These are phyloP conservation scores for Zaprionus camerounensis DNA, from an alignment of 1,140 invertebrate species.

Conservation along the genomic window DNA sequence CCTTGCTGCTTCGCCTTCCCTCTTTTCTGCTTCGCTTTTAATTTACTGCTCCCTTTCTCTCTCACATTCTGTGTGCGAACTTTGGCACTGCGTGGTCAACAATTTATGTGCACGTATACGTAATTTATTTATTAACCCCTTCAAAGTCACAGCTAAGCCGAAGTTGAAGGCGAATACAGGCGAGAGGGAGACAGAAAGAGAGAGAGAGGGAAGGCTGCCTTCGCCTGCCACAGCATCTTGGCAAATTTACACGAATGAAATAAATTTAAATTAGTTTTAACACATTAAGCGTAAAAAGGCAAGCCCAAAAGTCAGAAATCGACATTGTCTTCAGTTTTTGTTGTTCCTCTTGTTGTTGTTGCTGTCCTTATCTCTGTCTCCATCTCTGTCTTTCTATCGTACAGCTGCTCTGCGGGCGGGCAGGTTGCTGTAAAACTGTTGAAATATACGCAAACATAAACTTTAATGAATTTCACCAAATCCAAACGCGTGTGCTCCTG, in stretches of 20 bases:
- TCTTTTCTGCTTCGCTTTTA: not conserved
- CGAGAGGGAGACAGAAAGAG: not conserved
- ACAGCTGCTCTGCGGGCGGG: constrained; percentile 6
- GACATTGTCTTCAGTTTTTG: constrained; percentile 55
- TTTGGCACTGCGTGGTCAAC: constrained; percentile 57
- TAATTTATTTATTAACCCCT: constrained; percentile 83
- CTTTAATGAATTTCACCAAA: constrained; percentile 81
- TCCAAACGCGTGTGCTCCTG: constrained; percentile 58
- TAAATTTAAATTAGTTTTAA: constrained; percentile 83
- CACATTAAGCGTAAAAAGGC: constrained; percentile 80
- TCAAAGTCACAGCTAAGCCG: constrained; percentile 43
- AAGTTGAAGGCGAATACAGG: not conserved
- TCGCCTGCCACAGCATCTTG: constrained; percentile 59
- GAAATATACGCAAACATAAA: constrained; percentile 76
- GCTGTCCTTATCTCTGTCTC: constrained; percentile 14
- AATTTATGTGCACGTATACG: constrained; percentile 81
- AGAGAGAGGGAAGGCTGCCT: constrained; percentile 19
- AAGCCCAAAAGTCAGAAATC: constrained; percentile 68
- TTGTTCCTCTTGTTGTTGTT: constrained; percentile 22
- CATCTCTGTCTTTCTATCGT: constrained; percentile 6
- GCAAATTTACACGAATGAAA: constrained; percentile 71
- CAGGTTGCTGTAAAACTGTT: constrained; percentile 56
- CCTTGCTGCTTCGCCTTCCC: constrained; percentile 9
- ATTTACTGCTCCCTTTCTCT: not conserved
- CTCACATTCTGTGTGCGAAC: constrained; percentile 55